These are phyloP conservation scores for Leptopilina clavipes DNA, from an alignment of 1,140 invertebrate genomes.

Conservation along the genomic window DNA sequence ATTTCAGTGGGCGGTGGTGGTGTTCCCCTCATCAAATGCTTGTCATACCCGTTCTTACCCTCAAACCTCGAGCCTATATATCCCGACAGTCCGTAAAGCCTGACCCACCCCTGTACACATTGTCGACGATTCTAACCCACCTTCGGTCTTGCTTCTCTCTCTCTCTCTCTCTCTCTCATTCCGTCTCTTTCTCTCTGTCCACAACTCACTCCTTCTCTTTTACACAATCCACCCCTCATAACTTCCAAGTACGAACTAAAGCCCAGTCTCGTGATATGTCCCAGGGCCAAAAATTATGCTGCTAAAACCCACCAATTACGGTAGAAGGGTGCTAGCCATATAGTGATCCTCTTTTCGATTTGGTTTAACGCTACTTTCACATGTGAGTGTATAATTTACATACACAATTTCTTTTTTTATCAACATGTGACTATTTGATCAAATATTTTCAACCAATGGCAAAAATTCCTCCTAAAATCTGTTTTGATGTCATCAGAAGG, in stretches of 20 bases:
- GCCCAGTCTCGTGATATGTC: slow-evolving; percentile 64
- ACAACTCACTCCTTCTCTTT: slow-evolving; percentile 6
- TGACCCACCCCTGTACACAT: slow-evolving; percentile 64
- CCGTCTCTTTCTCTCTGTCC: not conserved
- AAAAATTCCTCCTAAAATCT: no score
- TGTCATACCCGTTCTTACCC: slow-evolving; percentile 73
- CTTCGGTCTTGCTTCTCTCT: slow-evolving; percentile 41
- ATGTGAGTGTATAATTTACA: not conserved
- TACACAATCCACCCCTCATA: slow-evolving; percentile 44
- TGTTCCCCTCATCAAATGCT: slow-evolving; percentile 70
- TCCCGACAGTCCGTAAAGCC: slow-evolving; percentile 64
- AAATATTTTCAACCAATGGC: no score
- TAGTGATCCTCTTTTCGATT: slow-evolving; percentile 54
- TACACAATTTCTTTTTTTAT: not conserved
- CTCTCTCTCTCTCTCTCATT: not conserved
- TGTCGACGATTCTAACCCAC: slow-evolving; percentile 53
- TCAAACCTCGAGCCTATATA: slow-evolving; percentile 65
- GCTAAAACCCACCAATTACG: slow-evolving; percentile 70
- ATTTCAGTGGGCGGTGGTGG: slow-evolving; percentile 70
- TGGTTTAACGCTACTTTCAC: slow-evolving; percentile 50
- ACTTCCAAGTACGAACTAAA: slow-evolving; percentile 61
- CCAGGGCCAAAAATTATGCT: slow-evolving; percentile 66
- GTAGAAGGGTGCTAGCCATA: slow-evolving; percentile 50
- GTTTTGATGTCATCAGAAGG: no score
- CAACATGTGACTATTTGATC: no score